Evolutionary conservation across 1,140 invertebrate genomes (phyloP).

Genomic region (Chlorops oryzae): DNA sequence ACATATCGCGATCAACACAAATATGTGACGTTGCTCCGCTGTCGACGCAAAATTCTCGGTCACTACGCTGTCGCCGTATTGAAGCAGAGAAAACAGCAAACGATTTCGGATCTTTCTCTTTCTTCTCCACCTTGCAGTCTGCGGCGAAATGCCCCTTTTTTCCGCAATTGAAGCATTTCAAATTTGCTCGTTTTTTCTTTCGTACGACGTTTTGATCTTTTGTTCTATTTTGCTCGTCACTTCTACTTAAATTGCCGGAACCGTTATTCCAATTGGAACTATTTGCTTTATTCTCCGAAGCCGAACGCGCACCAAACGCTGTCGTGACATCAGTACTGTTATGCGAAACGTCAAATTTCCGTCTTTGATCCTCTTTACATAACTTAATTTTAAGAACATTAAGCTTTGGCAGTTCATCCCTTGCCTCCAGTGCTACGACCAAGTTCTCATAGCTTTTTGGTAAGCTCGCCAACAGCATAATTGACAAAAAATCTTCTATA

Average conservation of each 20-base stretch:
- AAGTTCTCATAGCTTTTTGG: slow-evolving; percentile 13
- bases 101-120: neutral
- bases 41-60: slow-evolving; percentile 7
- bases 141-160: neutral
- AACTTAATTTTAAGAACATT: slow-evolving; percentile 11
- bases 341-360: neutral
- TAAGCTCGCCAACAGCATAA: slow-evolving; percentile 9
- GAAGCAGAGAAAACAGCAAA: neutral
- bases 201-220: neutral
- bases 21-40: slow-evolving; percentile 11
- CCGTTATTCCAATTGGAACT: neutral
- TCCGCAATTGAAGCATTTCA: neutral
- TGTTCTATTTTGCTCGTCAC: neutral
- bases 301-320: neutral
- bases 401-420: slow-evolving; percentile 11
- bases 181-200: too few species aligned
- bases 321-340: neutral
- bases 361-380: slow-evolving; percentile 11
- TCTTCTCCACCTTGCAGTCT: neutral
- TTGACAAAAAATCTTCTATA: slow-evolving; percentile 12
- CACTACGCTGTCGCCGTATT: neutral
- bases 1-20: neutral
- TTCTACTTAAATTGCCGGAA: too few species aligned
- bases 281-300: neutral
- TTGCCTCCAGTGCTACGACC: slow-evolving; percentile 13